Conservation (phyloP, 92 coral and sea anemone genomes). For the Phenganax marumi region DNA sequence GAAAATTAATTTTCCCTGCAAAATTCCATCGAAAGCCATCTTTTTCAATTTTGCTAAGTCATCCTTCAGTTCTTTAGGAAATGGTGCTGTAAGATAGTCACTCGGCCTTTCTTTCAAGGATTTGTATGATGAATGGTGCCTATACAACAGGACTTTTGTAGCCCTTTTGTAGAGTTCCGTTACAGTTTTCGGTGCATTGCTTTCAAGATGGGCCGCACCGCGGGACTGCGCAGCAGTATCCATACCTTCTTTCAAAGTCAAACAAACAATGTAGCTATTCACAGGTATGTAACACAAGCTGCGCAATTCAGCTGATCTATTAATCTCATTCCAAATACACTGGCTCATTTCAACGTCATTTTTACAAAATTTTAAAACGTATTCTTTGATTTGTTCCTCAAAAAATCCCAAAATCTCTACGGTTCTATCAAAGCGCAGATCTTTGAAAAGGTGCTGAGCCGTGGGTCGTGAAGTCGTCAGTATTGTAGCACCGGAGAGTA, state of each 20-base stretch:
- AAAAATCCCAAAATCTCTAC: conserved; percentile 28
- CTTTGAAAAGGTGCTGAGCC: not conserved
- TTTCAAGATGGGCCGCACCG: not conserved
- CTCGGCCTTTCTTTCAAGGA: not conserved
- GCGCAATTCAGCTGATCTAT: not conserved
- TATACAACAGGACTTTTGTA: conserved; percentile 2
- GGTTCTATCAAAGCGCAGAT: not conserved
- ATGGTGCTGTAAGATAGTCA: not conserved
- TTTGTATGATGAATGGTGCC: conserved; percentile 22
- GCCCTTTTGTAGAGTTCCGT: conserved; percentile 43
- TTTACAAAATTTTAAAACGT: conserved; percentile 1
- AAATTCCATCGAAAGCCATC: conserved; percentile 47
- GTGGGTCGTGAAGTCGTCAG: conserved; percentile 39
- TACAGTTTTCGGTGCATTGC: conserved; percentile 23
- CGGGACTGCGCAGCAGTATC: not conserved
- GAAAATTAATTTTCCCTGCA: conserved; percentile 34
- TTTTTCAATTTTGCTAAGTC: conserved; percentile 14
- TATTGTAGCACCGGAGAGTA: conserved; percentile 25
- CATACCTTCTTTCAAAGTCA: conserved; percentile 3
- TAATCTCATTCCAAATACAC: not conserved
- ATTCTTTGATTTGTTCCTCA: conserved; percentile 4
- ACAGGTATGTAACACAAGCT: conserved; percentile 42
- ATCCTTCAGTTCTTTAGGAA: conserved; percentile 3
- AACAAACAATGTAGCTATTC: conserved; percentile 40
- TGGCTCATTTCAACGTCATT: not conserved